A percentile compares a stretch with the other conserved stretches of the same genome.
phyloP scores from a whole-genome alignment of 2,113 vertebrate genomes.

The Trinectes maculatus region DNA sequence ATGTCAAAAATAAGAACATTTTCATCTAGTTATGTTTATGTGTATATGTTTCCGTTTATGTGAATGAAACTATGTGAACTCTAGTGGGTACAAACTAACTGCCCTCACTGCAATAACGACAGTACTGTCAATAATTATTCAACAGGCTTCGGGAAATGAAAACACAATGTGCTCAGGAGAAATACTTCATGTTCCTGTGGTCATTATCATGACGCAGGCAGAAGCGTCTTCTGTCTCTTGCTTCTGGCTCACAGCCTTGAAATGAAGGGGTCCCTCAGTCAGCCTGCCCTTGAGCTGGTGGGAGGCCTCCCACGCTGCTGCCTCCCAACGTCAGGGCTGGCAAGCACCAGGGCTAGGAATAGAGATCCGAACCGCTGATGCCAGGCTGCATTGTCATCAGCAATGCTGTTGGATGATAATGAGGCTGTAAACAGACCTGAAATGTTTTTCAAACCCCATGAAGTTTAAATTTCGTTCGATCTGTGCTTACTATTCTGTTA shows the following conservation, averaged over 20 bases:
- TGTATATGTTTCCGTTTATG: too few relatives aligned
- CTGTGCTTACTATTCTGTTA: too few relatives aligned
- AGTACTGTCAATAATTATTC: too few relatives aligned
- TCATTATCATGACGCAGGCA: background rate
- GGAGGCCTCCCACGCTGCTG: slow-evolving; percentile 12
- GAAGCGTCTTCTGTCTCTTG: background rate
- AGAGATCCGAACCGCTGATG: too few relatives aligned
- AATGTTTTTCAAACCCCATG: background rate
- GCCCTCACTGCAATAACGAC: too few relatives aligned
- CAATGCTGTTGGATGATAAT: background rate
- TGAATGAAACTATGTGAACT: too few relatives aligned
- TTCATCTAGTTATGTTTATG: too few relatives aligned
- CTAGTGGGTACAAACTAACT: too few relatives aligned
- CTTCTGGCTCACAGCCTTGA: background rate
- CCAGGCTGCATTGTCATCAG: background rate
- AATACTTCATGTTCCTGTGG: too few relatives aligned
- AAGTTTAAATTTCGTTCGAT: background rate
- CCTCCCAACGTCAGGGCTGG: background rate
- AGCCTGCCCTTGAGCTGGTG: background rate
- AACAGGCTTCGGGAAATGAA: too few relatives aligned
- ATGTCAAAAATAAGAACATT: too few relatives aligned
- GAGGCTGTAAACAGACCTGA: background rate
- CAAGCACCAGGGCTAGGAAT: background rate
- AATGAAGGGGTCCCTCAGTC: background rate
- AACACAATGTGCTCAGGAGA: too few relatives aligned